A percentile compares a stretch with the other conserved stretches of the same genome.
Conservation (phyloP, 2,888 invertebrate genomes). For the Folsomia candida region DNA sequence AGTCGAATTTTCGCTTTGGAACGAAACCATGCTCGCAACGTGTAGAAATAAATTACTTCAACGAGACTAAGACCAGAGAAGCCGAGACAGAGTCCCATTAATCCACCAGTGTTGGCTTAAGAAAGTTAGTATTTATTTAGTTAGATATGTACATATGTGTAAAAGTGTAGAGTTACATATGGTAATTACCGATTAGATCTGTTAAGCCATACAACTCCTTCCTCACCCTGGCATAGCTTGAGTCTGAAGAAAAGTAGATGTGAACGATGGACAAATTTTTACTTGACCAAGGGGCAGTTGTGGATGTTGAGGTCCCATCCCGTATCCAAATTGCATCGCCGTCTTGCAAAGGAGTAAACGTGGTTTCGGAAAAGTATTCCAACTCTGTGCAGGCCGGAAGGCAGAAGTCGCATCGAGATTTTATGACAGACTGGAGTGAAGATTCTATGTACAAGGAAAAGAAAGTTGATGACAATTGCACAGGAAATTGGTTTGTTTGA, state of each 20-base stretch:
- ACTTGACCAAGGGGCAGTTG: conserved; percentile 17
- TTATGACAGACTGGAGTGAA: conserved; percentile 28
- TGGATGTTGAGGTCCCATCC: no score
- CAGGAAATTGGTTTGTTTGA: neutral
- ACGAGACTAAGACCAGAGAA: conserved; percentile 38
- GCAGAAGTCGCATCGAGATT: conserved; percentile 30
- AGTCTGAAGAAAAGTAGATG: conserved; percentile 42
- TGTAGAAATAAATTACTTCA: conserved; percentile 42
- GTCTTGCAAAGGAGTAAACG: conserved; percentile 30
- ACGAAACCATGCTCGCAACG: conserved; percentile 39
- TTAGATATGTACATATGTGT: no score
- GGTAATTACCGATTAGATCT: conserved; percentile 5
- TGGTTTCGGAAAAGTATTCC: conserved; percentile 38
- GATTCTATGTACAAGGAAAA: conserved; percentile 26
- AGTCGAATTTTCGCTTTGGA: neutral
- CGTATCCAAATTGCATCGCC: conserved; percentile 32
- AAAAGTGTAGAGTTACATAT: neutral
- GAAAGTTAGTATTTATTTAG: neutral
- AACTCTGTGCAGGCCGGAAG: conserved; percentile 37
- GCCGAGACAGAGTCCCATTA: conserved; percentile 37
- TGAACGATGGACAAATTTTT: conserved; percentile 47
- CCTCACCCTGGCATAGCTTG: conserved; percentile 42
- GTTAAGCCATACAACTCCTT: conserved; percentile 21
- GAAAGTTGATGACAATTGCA: neutral
- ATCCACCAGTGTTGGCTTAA: conserved; percentile 34